Evolutionary conservation across 1,140 invertebrate genomes (phyloP).

Genomic region (Zaprionus ghesquierei): DNA sequence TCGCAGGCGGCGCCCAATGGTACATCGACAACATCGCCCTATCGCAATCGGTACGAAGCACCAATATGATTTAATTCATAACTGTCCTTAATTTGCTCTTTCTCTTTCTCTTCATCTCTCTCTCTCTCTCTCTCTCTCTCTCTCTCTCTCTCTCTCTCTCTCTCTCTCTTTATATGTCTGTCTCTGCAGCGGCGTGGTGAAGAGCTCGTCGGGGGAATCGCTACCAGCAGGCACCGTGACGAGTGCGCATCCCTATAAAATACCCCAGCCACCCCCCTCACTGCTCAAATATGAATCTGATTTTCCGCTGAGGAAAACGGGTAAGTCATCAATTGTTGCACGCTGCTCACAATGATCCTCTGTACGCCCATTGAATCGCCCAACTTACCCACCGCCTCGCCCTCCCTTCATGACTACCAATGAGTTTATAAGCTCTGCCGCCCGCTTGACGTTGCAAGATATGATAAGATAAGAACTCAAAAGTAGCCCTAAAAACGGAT

Average conservation of each 20-base stretch:
- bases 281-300: conserved; percentile 90
- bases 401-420: conserved; percentile 4
- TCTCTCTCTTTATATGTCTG: neutral
- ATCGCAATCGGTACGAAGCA: conserved; percentile 89
- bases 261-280: conserved; percentile 84
- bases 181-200: conserved; percentile 84
- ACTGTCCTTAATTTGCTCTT: neutral
- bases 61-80: conserved; percentile 35
- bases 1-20: conserved; percentile 89
- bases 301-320: conserved; percentile 97
- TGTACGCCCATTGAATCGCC: no score
- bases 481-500: no score
- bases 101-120: no score
- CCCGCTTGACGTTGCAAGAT: conserved; percentile 22
- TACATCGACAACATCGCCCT: conserved; percentile 87
- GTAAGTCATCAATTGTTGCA: conserved; percentile 84
- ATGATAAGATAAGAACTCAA: no score
- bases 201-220: conserved; percentile 86
- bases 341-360: neutral
- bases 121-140: neutral
- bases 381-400: neutral
- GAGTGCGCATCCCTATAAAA: conserved; percentile 87
- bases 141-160: neutral
- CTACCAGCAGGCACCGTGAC: conserved; percentile 84
- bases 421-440: conserved; percentile 1